A percentile compares a stretch with the other conserved stretches of the same genome.
phyloP scores from a whole-genome alignment of 2,797 vertebrate species.

The Syngnathus rostellatus region DNA sequence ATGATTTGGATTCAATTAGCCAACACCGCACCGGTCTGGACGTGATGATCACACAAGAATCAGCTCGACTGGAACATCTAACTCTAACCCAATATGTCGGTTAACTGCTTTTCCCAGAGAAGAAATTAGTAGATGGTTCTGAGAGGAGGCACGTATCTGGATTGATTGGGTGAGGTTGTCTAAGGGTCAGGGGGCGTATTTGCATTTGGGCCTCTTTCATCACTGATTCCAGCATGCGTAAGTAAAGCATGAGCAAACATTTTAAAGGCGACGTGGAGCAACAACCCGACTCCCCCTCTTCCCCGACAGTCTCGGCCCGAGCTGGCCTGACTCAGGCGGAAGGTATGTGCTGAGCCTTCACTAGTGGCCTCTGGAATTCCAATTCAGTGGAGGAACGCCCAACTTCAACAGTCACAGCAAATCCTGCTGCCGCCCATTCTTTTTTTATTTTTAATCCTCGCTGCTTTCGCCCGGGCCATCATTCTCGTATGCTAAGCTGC shows the following conservation, averaged over 20 bases:
- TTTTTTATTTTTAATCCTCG: conserved; percentile 49
- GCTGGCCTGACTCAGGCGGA: conserved; percentile 66
- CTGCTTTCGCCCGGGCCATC: conserved; percentile 41
- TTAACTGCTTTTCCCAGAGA: too few relatives aligned
- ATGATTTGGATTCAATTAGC: background rate
- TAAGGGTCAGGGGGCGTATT: too few relatives aligned
- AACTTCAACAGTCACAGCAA: conserved; percentile 53
- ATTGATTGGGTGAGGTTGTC: too few relatives aligned
- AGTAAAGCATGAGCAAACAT: background rate
- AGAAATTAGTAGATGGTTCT: too few relatives aligned
- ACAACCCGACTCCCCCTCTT: conserved; percentile 34
- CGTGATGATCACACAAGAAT: too few relatives aligned
- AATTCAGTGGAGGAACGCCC: conserved; percentile 63
- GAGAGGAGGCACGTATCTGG: too few relatives aligned
- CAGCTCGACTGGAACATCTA: too few relatives aligned
- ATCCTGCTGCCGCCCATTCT: conserved; percentile 45
- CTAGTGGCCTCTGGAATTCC: conserved; percentile 65
- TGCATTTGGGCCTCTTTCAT: too few relatives aligned
- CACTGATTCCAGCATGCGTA: background rate
- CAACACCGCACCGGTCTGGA: background rate
- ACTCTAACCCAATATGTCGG: too few relatives aligned
- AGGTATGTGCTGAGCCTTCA: conserved; percentile 74
- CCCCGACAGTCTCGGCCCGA: conserved; percentile 44
- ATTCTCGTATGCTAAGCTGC: conserved; percentile 57
- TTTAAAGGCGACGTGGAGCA: background rate